Evolutionary conservation across 2,797 vertebrate species (phyloP).

Genomic region (Anniella stebbinsi): DNA sequence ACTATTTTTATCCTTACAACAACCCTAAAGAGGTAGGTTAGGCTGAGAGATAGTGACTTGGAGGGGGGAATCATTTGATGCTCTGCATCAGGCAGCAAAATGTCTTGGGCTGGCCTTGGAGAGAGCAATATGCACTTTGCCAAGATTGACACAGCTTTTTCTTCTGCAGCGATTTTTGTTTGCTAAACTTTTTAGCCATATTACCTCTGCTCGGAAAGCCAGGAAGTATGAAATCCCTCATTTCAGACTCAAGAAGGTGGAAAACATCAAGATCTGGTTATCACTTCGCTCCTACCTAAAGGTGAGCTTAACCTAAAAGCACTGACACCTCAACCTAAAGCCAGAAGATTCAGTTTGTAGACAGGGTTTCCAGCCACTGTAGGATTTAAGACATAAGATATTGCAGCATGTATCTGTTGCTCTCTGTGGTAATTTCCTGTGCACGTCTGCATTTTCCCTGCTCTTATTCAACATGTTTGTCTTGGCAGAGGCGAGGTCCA

Average conservation of each 20-base stretch:
- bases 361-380: not conserved
- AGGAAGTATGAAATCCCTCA: conserved; percentile 98
- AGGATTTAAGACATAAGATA: not conserved
- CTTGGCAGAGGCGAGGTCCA: conserved; percentile 90
- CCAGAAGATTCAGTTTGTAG: not conserved
- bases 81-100: too few species aligned
- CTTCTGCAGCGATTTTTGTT: conserved; percentile 91
- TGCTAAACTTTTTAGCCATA: conserved; percentile 96
- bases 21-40: too few species aligned
- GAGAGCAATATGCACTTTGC: conserved; percentile 11
- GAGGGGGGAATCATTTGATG: too few species aligned
- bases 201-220: conserved; percentile 97
- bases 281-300: conserved; percentile 96
- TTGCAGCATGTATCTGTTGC: not conserved
- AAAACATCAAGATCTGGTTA: conserved; percentile 99
- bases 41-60: too few species aligned
- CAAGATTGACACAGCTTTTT: conserved; percentile 24
- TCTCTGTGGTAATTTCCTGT: not conserved
- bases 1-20: too few species aligned
- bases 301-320: conserved; percentile 75
- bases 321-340: not conserved
- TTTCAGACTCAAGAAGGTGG: conserved; percentile 97
- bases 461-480: not conserved
- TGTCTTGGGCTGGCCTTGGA: too few species aligned
- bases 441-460: fast-evolving